Conservation (phyloP, 1,140 invertebrate species). For the Argopecten irradians region DNA sequence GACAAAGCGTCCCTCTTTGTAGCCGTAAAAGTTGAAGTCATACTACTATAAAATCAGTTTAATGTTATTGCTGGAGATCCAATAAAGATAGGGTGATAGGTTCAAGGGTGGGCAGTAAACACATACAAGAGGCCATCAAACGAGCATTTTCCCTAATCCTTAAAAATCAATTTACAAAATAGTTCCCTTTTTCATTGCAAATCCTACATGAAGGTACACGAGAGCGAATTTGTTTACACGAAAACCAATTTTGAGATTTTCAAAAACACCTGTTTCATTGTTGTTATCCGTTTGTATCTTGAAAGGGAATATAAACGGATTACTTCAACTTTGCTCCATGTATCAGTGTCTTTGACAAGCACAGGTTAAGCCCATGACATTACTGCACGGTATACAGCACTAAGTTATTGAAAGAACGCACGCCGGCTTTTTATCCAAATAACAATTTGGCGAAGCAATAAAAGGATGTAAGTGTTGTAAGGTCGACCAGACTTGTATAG, state of each 20-base stretch:
- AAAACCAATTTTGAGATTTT: not conserved
- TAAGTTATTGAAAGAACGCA: not conserved
- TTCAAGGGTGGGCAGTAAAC: not conserved
- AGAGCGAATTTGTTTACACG: not conserved
- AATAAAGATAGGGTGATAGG: not conserved
- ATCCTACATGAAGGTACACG: not conserved
- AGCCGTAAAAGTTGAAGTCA: not conserved
- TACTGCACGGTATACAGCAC: not conserved
- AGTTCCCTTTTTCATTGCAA: not conserved
- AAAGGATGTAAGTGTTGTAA: not conserved
- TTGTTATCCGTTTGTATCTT: not conserved
- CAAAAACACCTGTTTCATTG: not conserved
- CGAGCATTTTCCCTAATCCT: not conserved
- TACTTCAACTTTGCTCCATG: not conserved
- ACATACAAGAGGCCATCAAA: not conserved
- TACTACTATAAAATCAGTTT: not conserved
- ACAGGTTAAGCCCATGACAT: not conserved
- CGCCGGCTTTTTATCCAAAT: not conserved
- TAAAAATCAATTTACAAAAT: not conserved
- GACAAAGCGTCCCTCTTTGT: not conserved
- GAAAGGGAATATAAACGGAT: not conserved
- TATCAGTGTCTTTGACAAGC: not conserved
- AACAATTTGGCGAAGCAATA: not conserved
- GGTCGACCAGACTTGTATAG: not conserved
- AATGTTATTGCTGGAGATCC: not conserved